Evolutionary conservation across 2,113 vertebrate genomes (phyloP).

Genomic region (Hyperopisus bebe): DNA sequence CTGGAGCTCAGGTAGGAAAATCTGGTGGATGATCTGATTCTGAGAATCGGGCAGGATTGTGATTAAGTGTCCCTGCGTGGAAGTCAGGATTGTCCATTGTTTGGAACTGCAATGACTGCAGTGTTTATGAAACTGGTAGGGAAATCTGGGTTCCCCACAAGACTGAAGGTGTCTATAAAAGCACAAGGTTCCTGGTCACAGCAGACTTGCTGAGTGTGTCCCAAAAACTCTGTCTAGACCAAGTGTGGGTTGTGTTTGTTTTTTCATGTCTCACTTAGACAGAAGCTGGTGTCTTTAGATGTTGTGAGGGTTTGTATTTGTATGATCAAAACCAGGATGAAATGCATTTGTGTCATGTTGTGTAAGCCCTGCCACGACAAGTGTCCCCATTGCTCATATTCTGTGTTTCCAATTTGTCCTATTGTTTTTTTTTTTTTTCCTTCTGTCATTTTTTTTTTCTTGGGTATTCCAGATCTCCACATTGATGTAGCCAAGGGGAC

Average conservation of each 20-base stretch:
- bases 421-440: not conserved
- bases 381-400: no score
- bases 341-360: no score
- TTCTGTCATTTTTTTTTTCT: not conserved
- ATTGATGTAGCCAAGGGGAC: not conserved
- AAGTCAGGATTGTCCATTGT: not conserved
- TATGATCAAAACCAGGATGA: no score
- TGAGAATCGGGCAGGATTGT: not conserved
- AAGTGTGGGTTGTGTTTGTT: no score
- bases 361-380: no score
- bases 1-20: slow-evolving; percentile 70
- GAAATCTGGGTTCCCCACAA: not conserved
- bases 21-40: not conserved
- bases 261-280: no score
- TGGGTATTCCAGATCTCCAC: not conserved
- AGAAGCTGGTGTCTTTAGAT: no score
- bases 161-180: not conserved
- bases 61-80: not conserved
- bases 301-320: no score
- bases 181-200: not conserved
- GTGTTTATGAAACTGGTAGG: not conserved
- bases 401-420: not conserved
- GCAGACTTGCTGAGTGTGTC: not conserved
- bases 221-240: no score
- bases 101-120: not conserved